Conservation (phyloP, 2,113 vertebrate genomes). For the Mohoua ochrocephala region DNA sequence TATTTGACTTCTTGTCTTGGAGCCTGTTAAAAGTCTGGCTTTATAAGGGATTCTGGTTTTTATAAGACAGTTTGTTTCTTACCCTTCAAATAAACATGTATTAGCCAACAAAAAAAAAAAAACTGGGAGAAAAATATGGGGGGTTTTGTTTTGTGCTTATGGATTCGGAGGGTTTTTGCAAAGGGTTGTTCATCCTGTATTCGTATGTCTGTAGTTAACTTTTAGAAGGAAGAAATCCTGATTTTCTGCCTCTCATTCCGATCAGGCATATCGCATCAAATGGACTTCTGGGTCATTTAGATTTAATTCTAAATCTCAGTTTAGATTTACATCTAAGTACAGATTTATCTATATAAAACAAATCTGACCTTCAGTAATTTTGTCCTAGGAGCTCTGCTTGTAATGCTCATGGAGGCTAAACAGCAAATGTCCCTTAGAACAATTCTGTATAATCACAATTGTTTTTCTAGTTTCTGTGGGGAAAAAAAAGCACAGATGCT, state of each 20-base stretch:
- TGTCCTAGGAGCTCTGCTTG: not conserved
- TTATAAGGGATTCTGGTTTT: not conserved
- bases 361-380: not conserved
- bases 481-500: not conserved
- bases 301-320: not conserved
- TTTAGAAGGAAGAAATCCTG: not conserved
- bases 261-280: not conserved
- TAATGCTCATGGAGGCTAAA: not conserved
- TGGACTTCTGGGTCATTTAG: not conserved
- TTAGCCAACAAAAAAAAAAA: not conserved
- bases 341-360: not conserved
- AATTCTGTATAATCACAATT: not conserved
- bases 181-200: not conserved
- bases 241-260: not conserved
- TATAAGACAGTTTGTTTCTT: not conserved
- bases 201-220: not conserved
- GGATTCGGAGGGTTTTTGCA: not conserved
- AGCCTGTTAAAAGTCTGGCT: not conserved
- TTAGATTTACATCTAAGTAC: not conserved
- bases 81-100: not conserved
- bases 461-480: not conserved
- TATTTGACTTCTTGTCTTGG: not conserved
- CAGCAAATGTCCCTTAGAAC: not conserved
- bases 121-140: not conserved
- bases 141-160: rapidly evolving